phyloP scores from a whole-genome alignment of 2,888 invertebrate genomes.

The Orthonychiurus folsomi region DNA sequence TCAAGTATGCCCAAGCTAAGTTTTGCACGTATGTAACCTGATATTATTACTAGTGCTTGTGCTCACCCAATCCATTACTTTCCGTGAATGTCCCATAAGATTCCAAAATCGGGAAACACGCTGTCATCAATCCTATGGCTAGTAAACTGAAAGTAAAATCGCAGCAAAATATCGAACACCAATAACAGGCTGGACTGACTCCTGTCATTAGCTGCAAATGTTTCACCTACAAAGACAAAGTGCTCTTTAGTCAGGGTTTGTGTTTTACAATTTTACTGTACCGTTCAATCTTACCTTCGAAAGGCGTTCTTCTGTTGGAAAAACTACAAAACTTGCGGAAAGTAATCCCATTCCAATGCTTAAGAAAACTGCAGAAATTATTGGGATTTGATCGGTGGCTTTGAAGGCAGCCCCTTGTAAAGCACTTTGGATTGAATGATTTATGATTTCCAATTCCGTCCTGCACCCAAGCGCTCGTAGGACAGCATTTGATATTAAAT shows the following conservation, averaged over 20 bases:
- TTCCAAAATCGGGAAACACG: conserved; percentile 43
- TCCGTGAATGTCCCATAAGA: conserved; percentile 41
- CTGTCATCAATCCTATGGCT: conserved; percentile 42
- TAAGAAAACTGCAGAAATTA: conserved; percentile 37
- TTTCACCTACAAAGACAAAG: conserved; percentile 43
- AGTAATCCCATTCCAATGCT: conserved; percentile 41
- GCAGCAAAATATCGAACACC: conserved; percentile 46
- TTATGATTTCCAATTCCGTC: conserved; percentile 17
- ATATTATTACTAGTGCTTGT: too few species aligned
- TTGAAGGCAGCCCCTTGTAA: not conserved
- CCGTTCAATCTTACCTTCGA: conserved; percentile 14
- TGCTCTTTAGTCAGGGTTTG: too few species aligned
- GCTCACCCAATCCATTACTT: too few species aligned
- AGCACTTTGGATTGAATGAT: conserved; percentile 30
- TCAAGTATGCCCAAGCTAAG: too few species aligned
- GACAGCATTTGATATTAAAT: conserved; percentile 37
- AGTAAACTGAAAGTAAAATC: conserved; percentile 45
- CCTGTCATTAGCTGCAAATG: conserved; percentile 46
- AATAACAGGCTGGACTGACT: conserved; percentile 44
- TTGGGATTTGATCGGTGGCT: conserved; percentile 27
- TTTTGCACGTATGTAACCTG: too few species aligned
- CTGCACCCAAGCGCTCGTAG: conserved; percentile 16
- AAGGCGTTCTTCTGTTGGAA: conserved; percentile 41
- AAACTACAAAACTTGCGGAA: conserved; percentile 41
- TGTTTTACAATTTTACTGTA: too few species aligned